Evolutionary conservation across 2,888 invertebrate species (phyloP), one percentile per base, ranked within the genome.

Genomic region (Drosophila macrospina): DNA sequence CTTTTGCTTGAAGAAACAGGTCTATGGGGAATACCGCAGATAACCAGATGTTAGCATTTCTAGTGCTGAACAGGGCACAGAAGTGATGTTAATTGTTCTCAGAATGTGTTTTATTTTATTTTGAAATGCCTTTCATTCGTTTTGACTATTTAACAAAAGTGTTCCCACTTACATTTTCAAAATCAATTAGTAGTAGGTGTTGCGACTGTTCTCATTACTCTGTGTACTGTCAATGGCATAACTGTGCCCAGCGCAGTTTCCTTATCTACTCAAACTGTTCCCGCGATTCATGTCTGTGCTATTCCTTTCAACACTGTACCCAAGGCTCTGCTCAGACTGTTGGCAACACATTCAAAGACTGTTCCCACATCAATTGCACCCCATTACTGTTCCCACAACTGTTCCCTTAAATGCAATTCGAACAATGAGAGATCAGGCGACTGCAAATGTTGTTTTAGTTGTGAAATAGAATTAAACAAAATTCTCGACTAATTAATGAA

Each of bases 21-120:
- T 52, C 39, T n/a, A 1, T 7, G 44, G 45, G 56, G 36, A 36
- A 56, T 45, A 36, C 45, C 55, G 28, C 8, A 48, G 37, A 57
- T 56, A 47, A 37, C 37, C 56, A 37, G 20, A 56, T 56, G 16
- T 32, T 6, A 16, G 16, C 7, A 32, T 24, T 42, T n/a, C n/a
- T 11, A 24, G 6, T n/a, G n/a, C n/a, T n/a, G n/a, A n/a, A n/a
- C n/a, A n/a, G n/a, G n/a, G n/a, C n/a, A n/a, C n/a, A n/a, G n/a
- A n/a, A 20, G 20, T 20, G 20, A 20, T 1, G 20, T 20, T 2
- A 20, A 20, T 20, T 20, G 20, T 20, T 20, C 20, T 3, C n/a
- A n/a, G n/a, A n/a, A n/a, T n/a, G n/a, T n/a, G n/a, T n/a, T n/a
- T n/a, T n/a, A n/a, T n/a, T n/a, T n/a, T n/a, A n/a, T n/a, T n/a